Percentiles rank a stretch among this genome's conserved stretches.
phyloP scores from a whole-genome alignment of 1,140 invertebrate species.

The Diuraphis noxia region DNA sequence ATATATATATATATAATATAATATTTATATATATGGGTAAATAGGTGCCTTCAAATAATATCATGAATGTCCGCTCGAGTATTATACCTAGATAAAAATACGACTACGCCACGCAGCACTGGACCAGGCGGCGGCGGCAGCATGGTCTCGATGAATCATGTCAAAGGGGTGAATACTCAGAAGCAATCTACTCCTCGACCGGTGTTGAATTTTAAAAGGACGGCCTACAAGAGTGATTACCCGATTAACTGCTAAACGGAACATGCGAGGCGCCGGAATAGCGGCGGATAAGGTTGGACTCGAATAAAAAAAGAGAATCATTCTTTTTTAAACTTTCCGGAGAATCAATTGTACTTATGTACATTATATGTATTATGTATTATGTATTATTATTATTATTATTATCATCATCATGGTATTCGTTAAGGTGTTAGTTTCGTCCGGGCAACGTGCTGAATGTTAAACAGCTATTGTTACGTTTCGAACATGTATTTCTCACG shows the following conservation, averaged over 20 bases:
- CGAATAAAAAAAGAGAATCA: neutral
- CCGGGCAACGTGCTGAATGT: neutral
- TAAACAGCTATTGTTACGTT: neutral
- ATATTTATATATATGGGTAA: neutral
- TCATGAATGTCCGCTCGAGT: neutral
- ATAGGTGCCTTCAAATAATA: neutral
- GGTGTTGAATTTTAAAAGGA: slow-evolving; percentile 30
- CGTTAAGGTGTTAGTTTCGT: neutral
- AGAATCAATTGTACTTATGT: neutral
- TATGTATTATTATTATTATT: no score
- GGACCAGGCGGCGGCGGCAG: neutral
- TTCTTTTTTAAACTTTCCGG: neutral
- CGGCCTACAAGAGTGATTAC: slow-evolving; percentile 14
- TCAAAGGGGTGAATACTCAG: slow-evolving; percentile 1
- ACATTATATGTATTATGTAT: no score
- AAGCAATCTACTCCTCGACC: slow-evolving; percentile 17
- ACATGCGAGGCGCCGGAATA: neutral
- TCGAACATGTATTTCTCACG: neutral
- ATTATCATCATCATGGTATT: neutral
- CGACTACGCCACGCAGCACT: neutral
- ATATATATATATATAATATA: no score
- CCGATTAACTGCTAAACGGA: slow-evolving; percentile 14
- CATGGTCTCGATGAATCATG: slow-evolving; percentile 33
- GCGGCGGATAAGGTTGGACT: neutral
- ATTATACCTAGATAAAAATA: neutral